Percentiles rank a stretch among this genome's conserved stretches.
Conservation (phyloP, 2,888 invertebrate species). For the Terebella lapidaria region DNA sequence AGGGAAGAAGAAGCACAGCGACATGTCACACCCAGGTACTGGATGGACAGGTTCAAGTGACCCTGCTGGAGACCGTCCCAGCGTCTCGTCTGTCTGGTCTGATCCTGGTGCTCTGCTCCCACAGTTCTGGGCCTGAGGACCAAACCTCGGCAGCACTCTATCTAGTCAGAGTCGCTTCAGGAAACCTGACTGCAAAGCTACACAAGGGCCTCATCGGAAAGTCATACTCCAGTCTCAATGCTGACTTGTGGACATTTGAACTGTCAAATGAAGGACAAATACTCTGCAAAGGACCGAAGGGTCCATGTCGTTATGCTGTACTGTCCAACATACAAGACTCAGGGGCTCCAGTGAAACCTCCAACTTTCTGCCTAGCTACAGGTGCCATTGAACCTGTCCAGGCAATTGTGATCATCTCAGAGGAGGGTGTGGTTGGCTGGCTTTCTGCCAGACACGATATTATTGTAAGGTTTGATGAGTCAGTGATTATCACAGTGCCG, state of each 20-base stretch:
- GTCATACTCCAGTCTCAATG: slow-evolving; percentile 12
- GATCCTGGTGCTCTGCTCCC: slow-evolving; percentile 32
- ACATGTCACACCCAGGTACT: slow-evolving; percentile 17
- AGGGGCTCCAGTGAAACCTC: too few relatives aligned
- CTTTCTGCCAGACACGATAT: slow-evolving; percentile 24
- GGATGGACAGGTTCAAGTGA: slow-evolving; percentile 17
- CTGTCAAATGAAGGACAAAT: slow-evolving; percentile 17
- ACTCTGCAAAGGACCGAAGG: slow-evolving; percentile 28
- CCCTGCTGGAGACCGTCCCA: neutral
- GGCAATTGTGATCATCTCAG: slow-evolving; percentile 16
- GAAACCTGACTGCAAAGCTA: slow-evolving; percentile 9
- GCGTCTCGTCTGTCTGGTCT: neutral
- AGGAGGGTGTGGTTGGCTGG: slow-evolving; percentile 24
- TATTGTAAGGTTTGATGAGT: slow-evolving; percentile 27
- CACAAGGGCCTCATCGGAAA: slow-evolving; percentile 23
- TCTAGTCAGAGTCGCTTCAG: slow-evolving; percentile 17
- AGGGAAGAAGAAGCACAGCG: neutral
- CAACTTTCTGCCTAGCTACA: slow-evolving; percentile 31
- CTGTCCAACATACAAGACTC: slow-evolving; percentile 28
- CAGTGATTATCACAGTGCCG: slow-evolving; percentile 15
- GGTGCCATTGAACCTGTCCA: slow-evolving; percentile 12
- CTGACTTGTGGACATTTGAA: slow-evolving; percentile 32
- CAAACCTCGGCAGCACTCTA: slow-evolving; percentile 30
- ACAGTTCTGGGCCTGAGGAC: slow-evolving; percentile 30
- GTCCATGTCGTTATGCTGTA: slow-evolving; percentile 32